Base-by-base conservation (phyloP, 2,888 invertebrate species). In the Hipparchia semele region DNA sequence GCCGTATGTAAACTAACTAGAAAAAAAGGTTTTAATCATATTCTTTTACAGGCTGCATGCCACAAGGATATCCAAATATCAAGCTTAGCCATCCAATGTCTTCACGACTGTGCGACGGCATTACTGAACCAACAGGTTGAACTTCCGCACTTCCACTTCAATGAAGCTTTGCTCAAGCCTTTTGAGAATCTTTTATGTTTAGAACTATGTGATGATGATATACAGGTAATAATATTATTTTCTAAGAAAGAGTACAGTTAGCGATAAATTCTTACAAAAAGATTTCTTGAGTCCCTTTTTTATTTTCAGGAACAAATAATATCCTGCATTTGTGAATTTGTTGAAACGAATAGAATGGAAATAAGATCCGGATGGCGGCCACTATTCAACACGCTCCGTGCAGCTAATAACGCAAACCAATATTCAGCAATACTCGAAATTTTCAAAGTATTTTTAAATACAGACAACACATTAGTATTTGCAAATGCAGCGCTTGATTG, bases 291-390 rank as follows among this genome's bases (percentile, higher is more conserved):
- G 54, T 51, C 0, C 56, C 8, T 39, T 2, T 8, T 49, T 64
- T 23, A 49, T 74, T 67, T 69, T 73, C 58, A 98, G 97, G 96
- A 96, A 86, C 96, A 96, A 92, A 98, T 99, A 81, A 98, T 99
- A 62, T 98, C 98, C 71, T 98, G 98, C 80, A 96, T 99, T 66
- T 99, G 99, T 87, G 99, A 99, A 89, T 98, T 99, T 81, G 99
- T 99, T 0, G 99, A 99, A 89, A 98, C 98, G 0, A 98, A 98
- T 87, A 95, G 98, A 80, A 97, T 97, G 75, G 98, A 99, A 92
- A 98, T 99, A 60, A 96, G 98, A 79, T 99, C 98, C 0, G 99
- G 99, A 0, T 99, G 99, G 99, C 95, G 99, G 70, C 98, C 99
- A 0, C 91, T 99, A 1, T 99, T 99, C 85, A 98, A 98, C 10